phyloP scores from a whole-genome alignment of 2,797 vertebrate species.

The Ambastaia sidthimunki region DNA sequence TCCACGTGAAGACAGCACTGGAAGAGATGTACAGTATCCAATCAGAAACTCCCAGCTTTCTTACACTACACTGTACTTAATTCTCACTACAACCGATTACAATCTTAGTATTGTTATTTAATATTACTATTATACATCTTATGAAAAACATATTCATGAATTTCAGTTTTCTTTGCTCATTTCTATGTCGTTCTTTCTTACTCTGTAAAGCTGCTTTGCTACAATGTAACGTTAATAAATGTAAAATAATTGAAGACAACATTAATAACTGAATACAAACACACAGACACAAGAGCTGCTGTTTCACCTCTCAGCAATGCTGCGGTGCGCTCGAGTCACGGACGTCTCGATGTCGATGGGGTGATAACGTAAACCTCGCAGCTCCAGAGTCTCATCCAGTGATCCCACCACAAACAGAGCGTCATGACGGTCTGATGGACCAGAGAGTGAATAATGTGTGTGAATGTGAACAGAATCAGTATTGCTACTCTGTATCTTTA shows the following conservation, averaged over 20 bases:
- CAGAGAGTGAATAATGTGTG: not conserved
- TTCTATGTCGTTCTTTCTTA: too few species aligned
- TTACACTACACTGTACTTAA: too few species aligned
- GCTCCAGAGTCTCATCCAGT: constrained; percentile 92
- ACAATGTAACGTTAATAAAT: too few species aligned
- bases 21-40: constrained; percentile 6
- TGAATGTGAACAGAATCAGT: not conserved
- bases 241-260: too few species aligned
- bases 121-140: too few species aligned
- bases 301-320: constrained; percentile 93
- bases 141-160: too few species aligned
- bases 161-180: too few species aligned
- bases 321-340: constrained; percentile 90
- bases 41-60: not conserved
- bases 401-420: constrained; percentile 95
- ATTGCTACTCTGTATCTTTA: not conserved
- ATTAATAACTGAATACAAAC: too few species aligned
- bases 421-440: constrained; percentile 88
- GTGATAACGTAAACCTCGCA: constrained; percentile 93
- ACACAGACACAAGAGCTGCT: not conserved
- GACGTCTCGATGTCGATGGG: constrained; percentile 97
- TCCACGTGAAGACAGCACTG: constrained; percentile 98
- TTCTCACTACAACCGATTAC: too few species aligned
- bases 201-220: too few species aligned
- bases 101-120: too few species aligned